A percentile compares a stretch with the other conserved stretches of the same genome.
phyloP scores from a whole-genome alignment of 2,888 invertebrate species.

The Anthrax anthrax region DNA sequence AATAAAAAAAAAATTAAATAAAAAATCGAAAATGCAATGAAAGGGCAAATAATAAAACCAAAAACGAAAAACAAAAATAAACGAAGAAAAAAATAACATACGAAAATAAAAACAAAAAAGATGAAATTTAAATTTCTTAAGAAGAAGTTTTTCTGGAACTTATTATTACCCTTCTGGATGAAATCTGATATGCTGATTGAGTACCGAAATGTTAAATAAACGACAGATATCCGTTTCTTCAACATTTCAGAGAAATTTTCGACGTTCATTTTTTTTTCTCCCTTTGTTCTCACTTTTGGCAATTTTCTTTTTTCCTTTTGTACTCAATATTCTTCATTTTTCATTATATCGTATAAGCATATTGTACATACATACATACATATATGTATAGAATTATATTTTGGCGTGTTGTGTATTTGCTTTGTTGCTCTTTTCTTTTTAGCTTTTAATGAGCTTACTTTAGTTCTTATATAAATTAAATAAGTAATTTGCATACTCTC shows the following conservation, averaged over 20 bases:
- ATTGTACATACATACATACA: no score
- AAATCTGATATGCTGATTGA: slow-evolving; percentile 11
- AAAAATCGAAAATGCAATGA: no score
- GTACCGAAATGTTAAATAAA: slow-evolving; percentile 9
- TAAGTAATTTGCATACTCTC: no score
- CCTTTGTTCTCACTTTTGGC: no score
- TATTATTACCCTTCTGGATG: slow-evolving; percentile 9
- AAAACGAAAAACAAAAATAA: background rate
- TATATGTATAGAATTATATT: no score
- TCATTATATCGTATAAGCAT: background rate
- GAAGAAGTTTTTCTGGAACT: slow-evolving; percentile 5
- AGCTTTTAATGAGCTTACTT: no score
- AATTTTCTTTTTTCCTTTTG: background rate
- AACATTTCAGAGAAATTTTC: background rate
- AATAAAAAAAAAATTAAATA: background rate
- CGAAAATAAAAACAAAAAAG: background rate
- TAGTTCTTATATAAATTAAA: no score
- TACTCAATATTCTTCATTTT: background rate
- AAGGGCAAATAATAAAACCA: background rate
- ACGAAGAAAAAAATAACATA: slow-evolving; percentile 1
- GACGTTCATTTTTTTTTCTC: background rate
- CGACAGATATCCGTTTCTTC: slow-evolving; percentile 1
- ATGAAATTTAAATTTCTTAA: background rate
- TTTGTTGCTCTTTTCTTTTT: no score
- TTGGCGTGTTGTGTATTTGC: no score